Evolutionary conservation across 2,797 vertebrate genomes (phyloP), one percentile per base, ranked within the genome.

Genomic region (Harpagifer antarcticus): DNA sequence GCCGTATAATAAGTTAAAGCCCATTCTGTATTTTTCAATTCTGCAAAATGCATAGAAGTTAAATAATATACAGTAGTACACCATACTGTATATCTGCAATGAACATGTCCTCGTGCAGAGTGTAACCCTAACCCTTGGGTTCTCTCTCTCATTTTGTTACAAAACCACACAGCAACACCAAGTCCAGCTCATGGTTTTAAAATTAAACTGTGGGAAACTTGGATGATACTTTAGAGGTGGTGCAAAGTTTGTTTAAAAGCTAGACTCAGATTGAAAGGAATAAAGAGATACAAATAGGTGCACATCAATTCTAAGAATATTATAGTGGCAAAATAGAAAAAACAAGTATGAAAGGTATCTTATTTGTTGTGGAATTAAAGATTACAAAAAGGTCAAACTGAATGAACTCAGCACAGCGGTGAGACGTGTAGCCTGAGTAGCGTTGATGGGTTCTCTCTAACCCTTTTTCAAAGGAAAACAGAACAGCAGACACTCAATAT

Each of bases 31-130:
- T 9, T 53, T 75, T 83, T 70, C 31, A 62, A 79, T 86, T 88
- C 76, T 85, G 86, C 57, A 66, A 58, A 66, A 68, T 54, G 81
- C 86, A 85, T 85, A 89, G 83, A 91, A 79, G 90, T 83, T 68
- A n/a, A 48, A 31, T 55, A 19, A 87, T 90, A 88, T 89, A 87
- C 87, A 89, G 85, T 68, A 64, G 44, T 68, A 8, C 14, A 13
- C 59, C 42, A 58, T 76, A 76, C 86, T 88, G 87, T 88, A 87
- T 88, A 86, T 86, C 70, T 82, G 61, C 64, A 76, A 40, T 42
- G 48, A 72, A 31, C 60, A 64, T 45, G 5, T 33, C 64, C 17
- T 68, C 13, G 20, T 57, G 33, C 56, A 71, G 55, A 53, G 70
- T 13, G 6, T 73, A 37, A 37, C 33, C 33, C 33, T 37, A 37